Evolutionary conservation across 2,113 vertebrate species (phyloP).

Genomic region (Chlorocebus sabaeus): DNA sequence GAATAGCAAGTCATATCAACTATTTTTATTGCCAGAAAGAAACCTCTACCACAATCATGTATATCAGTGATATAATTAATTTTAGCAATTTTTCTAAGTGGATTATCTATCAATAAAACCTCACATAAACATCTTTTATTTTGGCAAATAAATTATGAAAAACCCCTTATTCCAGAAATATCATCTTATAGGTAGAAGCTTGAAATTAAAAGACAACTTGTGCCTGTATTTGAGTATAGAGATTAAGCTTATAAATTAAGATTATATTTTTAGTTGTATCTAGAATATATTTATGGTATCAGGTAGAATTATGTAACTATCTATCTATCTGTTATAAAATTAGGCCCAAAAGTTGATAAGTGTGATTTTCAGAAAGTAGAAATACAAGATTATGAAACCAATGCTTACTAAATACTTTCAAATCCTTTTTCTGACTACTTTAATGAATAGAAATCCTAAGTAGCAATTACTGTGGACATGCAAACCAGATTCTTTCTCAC

Average conservation of each 20-base stretch:
- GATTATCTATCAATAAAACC: background rate
- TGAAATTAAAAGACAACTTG: background rate
- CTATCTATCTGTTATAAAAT: background rate
- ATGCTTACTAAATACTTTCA: background rate
- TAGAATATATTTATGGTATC: background rate
- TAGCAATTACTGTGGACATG: conserved; percentile 27
- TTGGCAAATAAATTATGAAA: background rate
- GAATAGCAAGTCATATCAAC: background rate
- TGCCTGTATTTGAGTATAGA: background rate
- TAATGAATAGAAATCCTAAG: conserved; percentile 21
- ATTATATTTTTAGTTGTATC: background rate
- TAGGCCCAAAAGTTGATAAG: background rate
- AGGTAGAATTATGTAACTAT: background rate
- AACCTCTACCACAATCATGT: background rate
- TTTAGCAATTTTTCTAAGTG: background rate
- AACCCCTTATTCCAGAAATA: background rate
- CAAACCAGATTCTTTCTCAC: conserved; percentile 34
- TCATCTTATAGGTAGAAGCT: background rate
- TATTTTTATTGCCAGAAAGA: background rate
- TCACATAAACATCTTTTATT: background rate
- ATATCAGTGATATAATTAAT: background rate
- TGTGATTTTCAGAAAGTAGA: background rate
- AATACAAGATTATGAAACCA: background rate
- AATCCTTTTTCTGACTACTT: background rate
- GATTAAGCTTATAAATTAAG: background rate